phyloP scores from a whole-genome alignment of 2,797 vertebrate genomes.

The Premnoplex brunnescens region DNA sequence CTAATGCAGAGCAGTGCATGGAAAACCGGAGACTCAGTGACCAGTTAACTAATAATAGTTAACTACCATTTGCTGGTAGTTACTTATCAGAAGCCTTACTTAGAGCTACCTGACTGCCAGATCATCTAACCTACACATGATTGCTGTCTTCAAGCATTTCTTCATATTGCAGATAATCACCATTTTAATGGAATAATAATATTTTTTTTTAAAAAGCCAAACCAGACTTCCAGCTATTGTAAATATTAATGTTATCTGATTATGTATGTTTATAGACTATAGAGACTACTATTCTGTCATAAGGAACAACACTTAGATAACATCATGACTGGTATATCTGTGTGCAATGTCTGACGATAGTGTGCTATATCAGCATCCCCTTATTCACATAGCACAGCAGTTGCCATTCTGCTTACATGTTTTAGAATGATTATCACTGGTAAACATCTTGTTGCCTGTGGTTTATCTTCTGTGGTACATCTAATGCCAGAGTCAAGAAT shows the following conservation, averaged over 20 bases:
- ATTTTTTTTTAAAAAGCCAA: not conserved
- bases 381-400: not conserved
- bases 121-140: not conserved
- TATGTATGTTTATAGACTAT: not conserved
- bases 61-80: not conserved
- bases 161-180: not conserved
- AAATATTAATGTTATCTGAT: not conserved
- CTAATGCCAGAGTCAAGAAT: not conserved
- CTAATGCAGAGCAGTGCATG: not conserved
- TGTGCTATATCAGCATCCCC: not conserved
- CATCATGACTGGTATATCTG: fast-evolving
- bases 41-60: not conserved
- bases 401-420: not conserved
- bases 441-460: not conserved
- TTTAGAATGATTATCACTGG: not conserved
- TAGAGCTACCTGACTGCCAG: not conserved
- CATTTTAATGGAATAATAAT: not conserved
- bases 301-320: not conserved
- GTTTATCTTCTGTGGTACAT: not conserved
- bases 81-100: not conserved
- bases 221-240: not conserved
- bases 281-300: not conserved
- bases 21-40: not conserved
- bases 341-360: not conserved
- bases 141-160: not conserved